Base-by-base conservation (phyloP, 2,113 vertebrate genomes). In the Marmota monax region DNA sequence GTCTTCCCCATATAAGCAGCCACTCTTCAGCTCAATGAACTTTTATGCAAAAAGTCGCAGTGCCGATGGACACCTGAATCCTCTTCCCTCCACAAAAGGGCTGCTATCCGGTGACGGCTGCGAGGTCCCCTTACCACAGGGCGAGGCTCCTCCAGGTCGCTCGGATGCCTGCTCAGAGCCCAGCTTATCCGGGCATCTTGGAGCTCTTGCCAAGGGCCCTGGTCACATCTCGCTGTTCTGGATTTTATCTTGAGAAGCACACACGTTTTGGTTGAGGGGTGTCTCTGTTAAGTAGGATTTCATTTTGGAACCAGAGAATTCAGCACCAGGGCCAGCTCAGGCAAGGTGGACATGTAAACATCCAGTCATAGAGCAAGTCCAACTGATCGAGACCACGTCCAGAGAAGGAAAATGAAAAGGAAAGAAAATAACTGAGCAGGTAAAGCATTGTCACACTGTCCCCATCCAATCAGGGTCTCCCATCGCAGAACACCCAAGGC, bases 41-140 rank as follows among this genome's bases (percentile, higher is more conserved):
- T 80, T 98, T 96, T 98, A 93, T 96, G 23, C 27, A 63, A 95
- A 82, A 74, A 98, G 98, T 85, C 97, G 80, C 39, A 97, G 97
- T 93, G 97, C 61, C 2, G 98, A 97, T 93, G 3, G 98, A 97
- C 91, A 99, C 14, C 70, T 83, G 98, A 99, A 97, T 98, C 98
- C 98, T 23, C 96, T 69, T 5, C 7, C 61, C 95, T 94, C 74
- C 63, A 97, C 86, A 98, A 97, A 63, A 45, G 23, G 83, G 11
- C 45, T 16, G 95, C 92, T 98, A 96, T 99, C 99, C 9, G 95
- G 98, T 99, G 95, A 93, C 98, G 1, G 74, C 25, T 39, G 80
- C 18, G 93, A 84, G 98, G 97, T 98, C 96, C 72, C 16, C 29
- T 99, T 98, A 98, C 98, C 0, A 5, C 45, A 84, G 98, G 96